Percentiles rank a stretch among this genome's conserved stretches.
Evolutionary conservation across 2,113 vertebrate species (phyloP).

Genomic region (Pelmatolapia mariae): DNA sequence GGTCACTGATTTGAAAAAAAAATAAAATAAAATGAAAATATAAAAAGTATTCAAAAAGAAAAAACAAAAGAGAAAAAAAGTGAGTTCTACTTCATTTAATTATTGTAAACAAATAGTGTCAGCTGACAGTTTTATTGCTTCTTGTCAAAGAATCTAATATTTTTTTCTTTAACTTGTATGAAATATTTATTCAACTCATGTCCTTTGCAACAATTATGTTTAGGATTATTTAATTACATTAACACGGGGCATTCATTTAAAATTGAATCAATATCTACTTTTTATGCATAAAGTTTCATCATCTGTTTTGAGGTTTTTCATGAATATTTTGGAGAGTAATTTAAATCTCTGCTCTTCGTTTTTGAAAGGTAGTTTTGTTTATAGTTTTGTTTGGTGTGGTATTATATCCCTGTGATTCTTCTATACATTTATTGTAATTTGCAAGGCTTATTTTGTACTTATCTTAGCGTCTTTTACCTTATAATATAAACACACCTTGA

Average conservation of each 20-base stretch:
- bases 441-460: too few relatives aligned
- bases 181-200: accelerated
- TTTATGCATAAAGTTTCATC: not conserved
- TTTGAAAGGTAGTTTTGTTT: too few relatives aligned
- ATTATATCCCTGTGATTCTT: too few relatives aligned
- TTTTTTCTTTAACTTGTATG: not conserved
- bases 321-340: not conserved
- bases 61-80: not conserved
- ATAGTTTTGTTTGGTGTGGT: too few relatives aligned
- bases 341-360: too few relatives aligned
- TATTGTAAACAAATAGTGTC: not conserved
- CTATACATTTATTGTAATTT: too few relatives aligned
- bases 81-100: accelerated
- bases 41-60: not conserved
- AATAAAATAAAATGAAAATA: too few relatives aligned
- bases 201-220: not conserved
- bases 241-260: accelerated
- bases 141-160: not conserved
- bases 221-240: not conserved
- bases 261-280: accelerated
- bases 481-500: too few relatives aligned
- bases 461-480: too few relatives aligned
- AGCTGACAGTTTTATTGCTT: not conserved
- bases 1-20: too few relatives aligned
- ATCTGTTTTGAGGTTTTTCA: not conserved